Evolutionary conservation across 2,113 vertebrate species (phyloP).

Genomic region (Erinaceus europaeus): DNA sequence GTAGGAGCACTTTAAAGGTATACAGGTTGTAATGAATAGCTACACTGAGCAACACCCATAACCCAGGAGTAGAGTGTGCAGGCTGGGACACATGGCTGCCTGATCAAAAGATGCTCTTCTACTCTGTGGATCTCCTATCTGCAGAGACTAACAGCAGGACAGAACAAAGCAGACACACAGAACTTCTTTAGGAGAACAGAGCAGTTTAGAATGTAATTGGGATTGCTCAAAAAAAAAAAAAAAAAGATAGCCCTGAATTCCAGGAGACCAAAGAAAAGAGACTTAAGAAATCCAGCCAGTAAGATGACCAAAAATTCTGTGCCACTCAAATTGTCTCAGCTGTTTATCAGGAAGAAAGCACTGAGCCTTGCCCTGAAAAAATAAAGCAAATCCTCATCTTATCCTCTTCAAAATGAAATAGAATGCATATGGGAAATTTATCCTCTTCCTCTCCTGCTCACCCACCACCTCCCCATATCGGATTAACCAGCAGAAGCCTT

Average conservation of each 20-base stretch:
- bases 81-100: neutral
- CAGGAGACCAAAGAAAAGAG: neutral
- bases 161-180: neutral
- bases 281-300: neutral
- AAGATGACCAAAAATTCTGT: neutral
- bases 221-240: too few relatives aligned
- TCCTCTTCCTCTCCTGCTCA: neutral
- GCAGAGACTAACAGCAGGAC: neutral
- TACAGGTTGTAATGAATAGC: neutral
- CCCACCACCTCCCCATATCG: neutral
- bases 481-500: neutral
- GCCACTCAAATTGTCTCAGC: neutral
- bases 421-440: neutral
- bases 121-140: neutral
- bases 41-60: neutral
- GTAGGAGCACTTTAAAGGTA: neutral
- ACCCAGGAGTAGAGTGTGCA: neutral
- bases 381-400: neutral
- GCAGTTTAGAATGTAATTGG: neutral
- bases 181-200: neutral
- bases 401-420: neutral
- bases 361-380: neutral
- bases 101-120: neutral
- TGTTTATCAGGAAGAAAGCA: neutral
- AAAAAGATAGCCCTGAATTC: neutral